phyloP scores from a whole-genome alignment of 2,797 vertebrate genomes.

The Ispidina picta region DNA sequence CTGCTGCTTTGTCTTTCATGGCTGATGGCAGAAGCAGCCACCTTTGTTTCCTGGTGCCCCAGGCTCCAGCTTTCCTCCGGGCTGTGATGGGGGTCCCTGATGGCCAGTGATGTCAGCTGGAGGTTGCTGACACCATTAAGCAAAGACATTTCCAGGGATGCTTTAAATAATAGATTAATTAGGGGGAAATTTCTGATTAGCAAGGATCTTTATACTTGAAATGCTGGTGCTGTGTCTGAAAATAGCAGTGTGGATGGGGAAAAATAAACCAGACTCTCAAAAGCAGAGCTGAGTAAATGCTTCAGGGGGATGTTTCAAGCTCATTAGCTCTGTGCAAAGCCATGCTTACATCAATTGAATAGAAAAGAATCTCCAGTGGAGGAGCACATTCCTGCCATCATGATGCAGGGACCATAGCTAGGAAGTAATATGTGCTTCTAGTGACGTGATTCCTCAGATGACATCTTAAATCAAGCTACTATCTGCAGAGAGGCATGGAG shows the following conservation, averaged over 20 bases:
- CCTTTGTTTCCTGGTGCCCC: neutral
- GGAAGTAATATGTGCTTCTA: slow-evolving; percentile 54
- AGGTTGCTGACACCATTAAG: neutral
- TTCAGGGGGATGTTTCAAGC: neutral
- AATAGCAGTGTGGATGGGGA: neutral
- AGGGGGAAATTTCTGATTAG: neutral
- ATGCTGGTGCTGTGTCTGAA: neutral
- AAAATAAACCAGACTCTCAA: neutral
- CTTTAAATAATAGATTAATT: neutral
- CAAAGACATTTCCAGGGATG: neutral
- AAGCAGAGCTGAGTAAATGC: neutral
- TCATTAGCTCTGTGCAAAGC: slow-evolving; percentile 14
- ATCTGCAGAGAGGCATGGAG: slow-evolving; percentile 22
- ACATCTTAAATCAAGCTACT: slow-evolving; percentile 65
- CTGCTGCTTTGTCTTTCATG: neutral
- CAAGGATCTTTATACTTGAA: neutral
- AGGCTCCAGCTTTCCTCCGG: neutral
- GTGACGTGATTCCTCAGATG: slow-evolving; percentile 49
- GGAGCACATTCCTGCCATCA: neutral
- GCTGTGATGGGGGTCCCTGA: rapidly evolving
- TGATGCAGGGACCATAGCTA: neutral
- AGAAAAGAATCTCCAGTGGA: neutral
- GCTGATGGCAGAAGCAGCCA: neutral
- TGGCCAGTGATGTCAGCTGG: neutral
- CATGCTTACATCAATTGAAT: neutral